Conservation (phyloP, 2,113 vertebrate species). For the Hippocampus mohnikei region DNA sequence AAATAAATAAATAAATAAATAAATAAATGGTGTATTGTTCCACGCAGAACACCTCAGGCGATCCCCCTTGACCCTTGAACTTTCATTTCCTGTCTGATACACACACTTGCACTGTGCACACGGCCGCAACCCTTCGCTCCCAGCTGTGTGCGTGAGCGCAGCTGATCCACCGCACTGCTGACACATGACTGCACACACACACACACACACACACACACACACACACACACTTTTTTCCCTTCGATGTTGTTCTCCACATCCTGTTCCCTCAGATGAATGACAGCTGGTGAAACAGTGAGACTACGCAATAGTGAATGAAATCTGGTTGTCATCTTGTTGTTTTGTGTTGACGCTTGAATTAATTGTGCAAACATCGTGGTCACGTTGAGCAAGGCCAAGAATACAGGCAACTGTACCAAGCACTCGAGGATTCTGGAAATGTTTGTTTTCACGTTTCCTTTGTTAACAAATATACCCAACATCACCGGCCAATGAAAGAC, state of each 20-base stretch:
- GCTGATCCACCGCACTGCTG: constrained; percentile 46
- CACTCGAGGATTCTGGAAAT: neutral
- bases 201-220: constrained; percentile 12
- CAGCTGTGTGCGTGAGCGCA: constrained; percentile 43
- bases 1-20: too few relatives aligned
- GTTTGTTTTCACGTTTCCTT: neutral
- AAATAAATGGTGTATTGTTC: neutral
- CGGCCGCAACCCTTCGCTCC: constrained; percentile 15
- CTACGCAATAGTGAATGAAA: neutral
- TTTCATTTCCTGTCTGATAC: constrained; percentile 25
- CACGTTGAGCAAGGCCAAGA: neutral
- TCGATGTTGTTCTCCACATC: neutral
- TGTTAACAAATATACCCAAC: neutral
- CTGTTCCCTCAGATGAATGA: neutral
- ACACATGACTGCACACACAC: constrained; percentile 36
- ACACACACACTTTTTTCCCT: neutral
- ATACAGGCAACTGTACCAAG: neutral
- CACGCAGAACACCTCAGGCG: constrained; percentile 11
- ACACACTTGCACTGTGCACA: neutral
- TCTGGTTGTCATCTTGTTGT: neutral
- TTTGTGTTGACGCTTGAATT: neutral
- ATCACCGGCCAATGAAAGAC: neutral
- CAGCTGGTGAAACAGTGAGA: neutral
- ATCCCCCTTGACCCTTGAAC: constrained; percentile 6
- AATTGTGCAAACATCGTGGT: neutral